A percentile compares a stretch with the other conserved stretches of the same genome.
Evolutionary conservation across 2,113 vertebrate genomes (phyloP).

Genomic region (Irena cyanogastra): DNA sequence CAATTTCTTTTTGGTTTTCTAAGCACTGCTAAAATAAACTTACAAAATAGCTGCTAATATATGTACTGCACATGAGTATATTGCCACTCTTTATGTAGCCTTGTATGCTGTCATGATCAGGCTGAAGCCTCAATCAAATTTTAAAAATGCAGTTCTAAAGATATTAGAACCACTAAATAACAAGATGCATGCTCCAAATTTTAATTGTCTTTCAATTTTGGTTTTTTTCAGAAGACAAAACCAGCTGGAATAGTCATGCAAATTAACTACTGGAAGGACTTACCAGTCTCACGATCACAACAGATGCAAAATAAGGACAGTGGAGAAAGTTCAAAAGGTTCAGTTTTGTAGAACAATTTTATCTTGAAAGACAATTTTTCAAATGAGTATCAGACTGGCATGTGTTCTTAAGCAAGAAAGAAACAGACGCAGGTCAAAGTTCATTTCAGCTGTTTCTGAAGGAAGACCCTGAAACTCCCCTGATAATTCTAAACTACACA

Average conservation of each 20-base stretch:
- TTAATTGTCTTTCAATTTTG: neutral
- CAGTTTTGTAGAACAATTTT: neutral
- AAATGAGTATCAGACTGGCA: neutral
- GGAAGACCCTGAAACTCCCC: neutral
- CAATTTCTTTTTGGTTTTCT: neutral
- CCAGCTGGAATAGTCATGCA: neutral
- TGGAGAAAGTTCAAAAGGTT: neutral
- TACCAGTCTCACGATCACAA: neutral
- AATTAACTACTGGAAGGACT: neutral
- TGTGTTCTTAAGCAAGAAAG: neutral
- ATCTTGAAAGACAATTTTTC: neutral
- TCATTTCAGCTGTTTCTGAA: neutral
- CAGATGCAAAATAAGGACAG: neutral
- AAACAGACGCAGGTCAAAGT: neutral
- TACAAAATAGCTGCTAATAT: neutral
- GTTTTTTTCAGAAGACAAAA: neutral
- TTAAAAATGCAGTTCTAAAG: neutral
- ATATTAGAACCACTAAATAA: neutral
- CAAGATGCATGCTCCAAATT: neutral
- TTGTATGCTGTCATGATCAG: neutral
- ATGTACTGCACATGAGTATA: neutral
- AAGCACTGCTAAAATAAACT: neutral
- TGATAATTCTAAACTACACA: neutral
- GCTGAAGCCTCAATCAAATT: neutral
- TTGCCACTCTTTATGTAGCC: neutral